Evolutionary conservation across 2,797 vertebrate species (phyloP), one percentile per base, ranked within the genome.

Genomic region (Sebastes kiyomatsui): DNA sequence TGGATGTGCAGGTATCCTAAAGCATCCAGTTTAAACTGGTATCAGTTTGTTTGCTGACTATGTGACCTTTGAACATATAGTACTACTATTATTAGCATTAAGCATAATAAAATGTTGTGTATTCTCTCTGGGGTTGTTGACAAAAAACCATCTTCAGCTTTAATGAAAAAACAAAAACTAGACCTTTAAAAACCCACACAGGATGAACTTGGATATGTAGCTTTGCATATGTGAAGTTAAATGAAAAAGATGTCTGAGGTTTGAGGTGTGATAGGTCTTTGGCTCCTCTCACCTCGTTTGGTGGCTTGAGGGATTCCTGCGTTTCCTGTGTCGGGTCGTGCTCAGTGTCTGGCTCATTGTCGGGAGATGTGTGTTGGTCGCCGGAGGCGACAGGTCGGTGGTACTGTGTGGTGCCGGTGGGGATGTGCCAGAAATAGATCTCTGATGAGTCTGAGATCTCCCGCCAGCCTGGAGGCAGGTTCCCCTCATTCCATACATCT

Each of bases 401-500:
- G 94, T 97, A 98, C 83, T 99, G 97, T 14, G 97, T 97, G 16
- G 97, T 97, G 87, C 97, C 98, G 1, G 97, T 98, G 67, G 98
- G 97, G 93, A 99, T 94, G 81, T 99, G 97, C 98, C 98, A 99
- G 75, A 98, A 99, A 92, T 97, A 99, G 90, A 97, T 96, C 72
- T 98, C 97, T 22, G 98, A 97, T 74, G 97, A 89, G 69, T 98
- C 97, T 25, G 83, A 97, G 94, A 98, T 95, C 94, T 97, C 97
- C 77, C 97, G 96, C 98, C 98, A 99, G 83, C 97, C 98, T 6
- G 98, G 97, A 7, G 98, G 98, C 78, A 99, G 95, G 77, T 97
- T 97, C 8, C 97, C 97, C 70, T 98, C 97, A 75, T 89, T 95
- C 97, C 97, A 99, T 86, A 97, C 94, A 84, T 98, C 98, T 96